Percentiles rank a stretch among this genome's conserved stretches.
Evolutionary conservation across 2,797 vertebrate species (phyloP).

Genomic region (Odontamblyopus lacepedii): DNA sequence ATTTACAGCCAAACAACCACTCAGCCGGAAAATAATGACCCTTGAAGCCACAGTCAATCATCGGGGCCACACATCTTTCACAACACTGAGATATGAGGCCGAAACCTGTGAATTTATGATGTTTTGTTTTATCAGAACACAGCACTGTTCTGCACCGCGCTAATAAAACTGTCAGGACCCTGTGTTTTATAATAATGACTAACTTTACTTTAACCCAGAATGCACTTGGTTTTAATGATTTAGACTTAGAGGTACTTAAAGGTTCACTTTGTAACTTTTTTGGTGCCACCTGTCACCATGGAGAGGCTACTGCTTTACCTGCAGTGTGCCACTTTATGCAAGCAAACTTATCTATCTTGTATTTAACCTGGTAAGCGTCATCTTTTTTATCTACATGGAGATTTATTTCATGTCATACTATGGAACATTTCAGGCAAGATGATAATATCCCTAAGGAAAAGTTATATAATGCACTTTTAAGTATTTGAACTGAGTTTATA

Average conservation of each 20-base stretch:
- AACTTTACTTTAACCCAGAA: conserved; percentile 7
- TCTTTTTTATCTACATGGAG: no score
- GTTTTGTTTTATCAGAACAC: conserved; percentile 46
- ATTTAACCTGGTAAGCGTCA: no score
- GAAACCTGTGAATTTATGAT: conserved; percentile 53
- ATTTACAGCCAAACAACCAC: conserved; percentile 61
- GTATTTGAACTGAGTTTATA: no score
- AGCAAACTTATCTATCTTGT: no score
- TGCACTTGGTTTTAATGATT: not conserved
- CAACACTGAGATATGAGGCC: conserved; percentile 32
- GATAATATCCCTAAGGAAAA: no score
- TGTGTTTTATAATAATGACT: not conserved
- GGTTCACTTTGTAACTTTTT: no score
- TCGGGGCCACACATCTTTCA: conserved; percentile 39
- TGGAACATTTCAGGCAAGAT: no score
- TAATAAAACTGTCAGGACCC: conserved; percentile 21
- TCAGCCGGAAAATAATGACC: conserved; percentile 62
- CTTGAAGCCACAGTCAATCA: conserved; percentile 61
- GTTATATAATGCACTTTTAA: no score
- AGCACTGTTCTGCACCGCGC: conserved; percentile 23
- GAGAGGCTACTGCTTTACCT: no score
- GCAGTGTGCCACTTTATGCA: no score
- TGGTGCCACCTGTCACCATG: no score
- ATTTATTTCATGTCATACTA: no score
- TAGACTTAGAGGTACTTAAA: not conserved